A percentile compares a stretch with the other conserved stretches of the same genome.
Conservation (phyloP, 2,888 invertebrate species). For the Mermis nigrescens region DNA sequence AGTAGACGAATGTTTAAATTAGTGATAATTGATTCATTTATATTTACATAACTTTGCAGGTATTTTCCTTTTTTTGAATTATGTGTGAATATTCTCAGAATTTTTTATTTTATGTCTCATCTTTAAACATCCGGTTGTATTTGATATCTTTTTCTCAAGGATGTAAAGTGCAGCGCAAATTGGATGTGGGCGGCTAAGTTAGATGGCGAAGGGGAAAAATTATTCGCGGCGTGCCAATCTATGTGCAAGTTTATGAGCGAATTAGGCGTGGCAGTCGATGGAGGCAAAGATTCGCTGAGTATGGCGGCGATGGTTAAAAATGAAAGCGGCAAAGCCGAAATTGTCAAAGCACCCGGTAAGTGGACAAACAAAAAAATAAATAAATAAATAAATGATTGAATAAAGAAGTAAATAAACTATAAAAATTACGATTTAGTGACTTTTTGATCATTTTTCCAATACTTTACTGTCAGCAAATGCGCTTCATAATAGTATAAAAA, state of each 20-base stretch:
- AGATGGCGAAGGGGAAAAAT: conserved; percentile 67
- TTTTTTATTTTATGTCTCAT: too few species aligned
- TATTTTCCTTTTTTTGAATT: too few species aligned
- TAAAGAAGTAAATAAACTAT: too few species aligned
- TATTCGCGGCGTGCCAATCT: conserved; percentile 66
- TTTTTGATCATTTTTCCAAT: conserved; percentile 4
- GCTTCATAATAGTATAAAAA: background rate
- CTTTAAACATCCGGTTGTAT: too few species aligned
- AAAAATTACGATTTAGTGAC: background rate
- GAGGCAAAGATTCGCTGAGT: conserved; percentile 87
- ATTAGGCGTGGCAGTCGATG: conserved; percentile 74
- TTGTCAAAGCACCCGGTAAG: conserved; percentile 42
- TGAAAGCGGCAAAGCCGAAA: conserved; percentile 32
- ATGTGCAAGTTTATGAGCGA: conserved; percentile 64
- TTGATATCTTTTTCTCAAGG: conserved; percentile 39
- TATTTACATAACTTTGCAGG: too few species aligned
- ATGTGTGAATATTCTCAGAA: too few species aligned
- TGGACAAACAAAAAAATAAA: background rate
- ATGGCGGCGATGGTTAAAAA: conserved; percentile 74
- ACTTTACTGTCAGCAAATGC: too few species aligned
- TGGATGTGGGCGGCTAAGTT: conserved; percentile 99
- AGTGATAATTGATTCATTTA: too few species aligned
- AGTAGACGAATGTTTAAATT: too few species aligned
- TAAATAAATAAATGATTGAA: too few species aligned
- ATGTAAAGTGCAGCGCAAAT: conserved; percentile 95